Base-by-base conservation (phyloP, 37 sponge, comb jelly and placozoan genomes). In the Lycopodina hypogea region DNA sequence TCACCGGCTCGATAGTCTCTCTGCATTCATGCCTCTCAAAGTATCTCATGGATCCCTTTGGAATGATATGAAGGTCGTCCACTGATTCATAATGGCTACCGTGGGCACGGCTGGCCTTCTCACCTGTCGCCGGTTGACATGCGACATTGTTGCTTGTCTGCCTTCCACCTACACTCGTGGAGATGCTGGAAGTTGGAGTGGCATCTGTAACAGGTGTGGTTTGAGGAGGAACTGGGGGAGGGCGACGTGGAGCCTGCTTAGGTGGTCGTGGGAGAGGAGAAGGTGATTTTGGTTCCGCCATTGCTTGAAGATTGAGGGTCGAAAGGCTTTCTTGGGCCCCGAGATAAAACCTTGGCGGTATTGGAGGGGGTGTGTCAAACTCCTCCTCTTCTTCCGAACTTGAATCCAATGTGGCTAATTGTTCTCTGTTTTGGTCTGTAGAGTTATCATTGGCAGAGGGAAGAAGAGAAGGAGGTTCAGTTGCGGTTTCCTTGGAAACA, bases 141-240 rank as follows among this genome's bases (percentile, higher is more conserved):
- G 26, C 7, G 66, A 65, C 66, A 32, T 32, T 32, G 11, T 28
- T 65, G 35, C 12, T 29, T 17, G 1, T 35, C 15, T 35, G 2
- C 23, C 56, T 22, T 29, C 35, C 21, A 2, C 56, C 74, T 30
- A 42, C 35, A 30, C 48, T 29, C 14, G 56, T 53, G 1, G 24
- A 17, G 8, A 41, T 56, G 53, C 30, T 53, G 9, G 74, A 51
- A n/a, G 74, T 73, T 2, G 74, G 55, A 23, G 6, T 33, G 39
- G 56, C 74, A 24, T 28, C 56, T 52, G 36, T 73, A 23, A 38
- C 15, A 22, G 23, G 70, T 38, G 42, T 70, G 38, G 26, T 35
- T 67, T 18, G 3, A 41, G 70, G 70, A 38, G 70, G 70, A 42
- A 4, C 23, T 9, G 70, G 70, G 36, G 70, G 70, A 23, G 70